These are phyloP conservation scores for Chymomyza amoena DNA, from an alignment of 2,888 invertebrate genomes.

Conservation along the genomic window DNA sequence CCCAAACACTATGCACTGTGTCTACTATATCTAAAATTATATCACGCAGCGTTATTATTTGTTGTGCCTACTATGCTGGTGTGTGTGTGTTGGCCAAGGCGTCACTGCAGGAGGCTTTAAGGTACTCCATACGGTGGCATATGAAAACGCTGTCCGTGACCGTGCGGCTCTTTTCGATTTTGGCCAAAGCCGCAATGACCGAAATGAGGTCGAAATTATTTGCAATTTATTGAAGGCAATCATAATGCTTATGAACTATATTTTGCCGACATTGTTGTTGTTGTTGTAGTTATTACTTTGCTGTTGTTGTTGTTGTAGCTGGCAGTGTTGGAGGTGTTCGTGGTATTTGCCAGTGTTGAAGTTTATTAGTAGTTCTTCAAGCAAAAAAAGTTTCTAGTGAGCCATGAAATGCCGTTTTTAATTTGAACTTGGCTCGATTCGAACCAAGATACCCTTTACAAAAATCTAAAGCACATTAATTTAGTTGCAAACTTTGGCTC, in stretches of 20 bases:
- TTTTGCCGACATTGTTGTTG: constrained; percentile 38
- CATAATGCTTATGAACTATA: constrained; percentile 69
- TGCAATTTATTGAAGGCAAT: constrained; percentile 75
- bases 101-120: constrained; percentile 8
- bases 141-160: constrained; percentile 58
- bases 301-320: constrained; percentile 9
- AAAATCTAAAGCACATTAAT: neutral
- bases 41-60: constrained; percentile 63
- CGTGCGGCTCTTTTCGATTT: constrained; percentile 52
- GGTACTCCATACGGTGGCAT: constrained; percentile 25
- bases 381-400: constrained; percentile 52
- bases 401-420: constrained; percentile 63
- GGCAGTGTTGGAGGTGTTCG: neutral
- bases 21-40: constrained; percentile 62
- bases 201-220: constrained; percentile 74
- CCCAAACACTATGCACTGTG: constrained; percentile 2
- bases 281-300: neutral
- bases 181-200: constrained; percentile 42
- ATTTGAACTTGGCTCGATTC: neutral
- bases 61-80: neutral
- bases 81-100: constrained; percentile 27
- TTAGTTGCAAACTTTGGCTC: neutral
- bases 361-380: constrained; percentile 69
- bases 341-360: constrained; percentile 28
- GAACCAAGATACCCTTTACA: neutral